Conservation (phyloP, 2,113 vertebrate genomes). For the Arvicanthis niloticus region DNA sequence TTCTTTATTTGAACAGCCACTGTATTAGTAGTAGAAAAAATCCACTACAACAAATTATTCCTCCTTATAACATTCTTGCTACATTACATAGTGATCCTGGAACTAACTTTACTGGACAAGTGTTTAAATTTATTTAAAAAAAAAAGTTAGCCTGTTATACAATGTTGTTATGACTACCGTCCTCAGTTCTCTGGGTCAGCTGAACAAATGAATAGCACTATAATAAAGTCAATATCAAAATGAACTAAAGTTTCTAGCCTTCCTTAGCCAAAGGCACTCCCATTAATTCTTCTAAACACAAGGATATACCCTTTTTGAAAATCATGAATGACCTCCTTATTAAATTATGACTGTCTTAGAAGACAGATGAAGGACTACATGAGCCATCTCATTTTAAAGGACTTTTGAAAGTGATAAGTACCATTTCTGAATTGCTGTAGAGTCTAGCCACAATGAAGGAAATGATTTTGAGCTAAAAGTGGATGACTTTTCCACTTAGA, state of each 20-base stretch:
- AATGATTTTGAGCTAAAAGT: not conserved
- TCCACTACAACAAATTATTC: not conserved
- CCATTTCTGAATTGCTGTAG: not conserved
- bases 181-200: not conserved
- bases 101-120: not conserved
- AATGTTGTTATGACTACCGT: not conserved
- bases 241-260: not conserved
- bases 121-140: constrained; percentile 3
- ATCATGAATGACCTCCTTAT: not conserved
- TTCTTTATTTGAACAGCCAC: not conserved
- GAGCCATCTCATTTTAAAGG: not conserved
- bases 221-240: not conserved
- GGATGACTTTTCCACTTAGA: not conserved
- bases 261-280: not conserved
- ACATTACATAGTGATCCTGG: not conserved
- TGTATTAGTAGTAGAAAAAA: not conserved
- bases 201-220: not conserved
- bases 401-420: not conserved
- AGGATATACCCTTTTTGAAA: not conserved
- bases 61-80: not conserved
- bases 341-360: not conserved
- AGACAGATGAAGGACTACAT: not conserved
- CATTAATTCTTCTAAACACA: not conserved
- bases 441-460: not conserved
- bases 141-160: not conserved